A percentile compares a stretch with the other conserved stretches of the same genome.
Evolutionary conservation across 2,113 vertebrate species (phyloP).

Genomic region (Crypturellus undulatus): DNA sequence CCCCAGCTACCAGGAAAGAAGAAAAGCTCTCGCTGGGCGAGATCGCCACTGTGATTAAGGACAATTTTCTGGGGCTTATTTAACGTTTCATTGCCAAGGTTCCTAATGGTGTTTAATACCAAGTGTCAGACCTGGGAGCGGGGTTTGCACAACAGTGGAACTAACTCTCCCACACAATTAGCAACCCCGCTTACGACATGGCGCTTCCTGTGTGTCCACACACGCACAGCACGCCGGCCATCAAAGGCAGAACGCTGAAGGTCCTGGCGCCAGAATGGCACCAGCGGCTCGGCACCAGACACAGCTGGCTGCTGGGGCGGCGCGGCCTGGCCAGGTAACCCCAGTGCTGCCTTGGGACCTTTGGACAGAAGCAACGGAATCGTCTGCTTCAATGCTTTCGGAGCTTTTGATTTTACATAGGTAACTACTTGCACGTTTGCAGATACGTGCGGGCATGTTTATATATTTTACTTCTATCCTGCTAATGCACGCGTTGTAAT

Average conservation of each 20-base stretch:
- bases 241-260: background rate
- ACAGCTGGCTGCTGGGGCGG: background rate
- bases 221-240: background rate
- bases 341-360: no score
- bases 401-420: background rate
- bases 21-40: background rate
- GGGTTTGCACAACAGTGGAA: background rate
- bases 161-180: background rate
- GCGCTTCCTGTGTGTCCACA: no score
- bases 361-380: background rate
- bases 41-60: background rate
- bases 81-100: accelerated
- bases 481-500: accelerated
- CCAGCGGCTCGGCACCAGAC: background rate
- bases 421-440: background rate
- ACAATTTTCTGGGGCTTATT: background rate
- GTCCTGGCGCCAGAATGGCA: background rate
- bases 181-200: background rate
- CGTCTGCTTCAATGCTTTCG: background rate
- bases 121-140: background rate
- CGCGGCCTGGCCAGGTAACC: background rate
- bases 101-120: accelerated
- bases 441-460: background rate
- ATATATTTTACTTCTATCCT: background rate
- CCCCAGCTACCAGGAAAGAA: background rate